Evolutionary conservation across 1,140 invertebrate genomes (phyloP).

Genomic region (Coptotermes formosanus): DNA sequence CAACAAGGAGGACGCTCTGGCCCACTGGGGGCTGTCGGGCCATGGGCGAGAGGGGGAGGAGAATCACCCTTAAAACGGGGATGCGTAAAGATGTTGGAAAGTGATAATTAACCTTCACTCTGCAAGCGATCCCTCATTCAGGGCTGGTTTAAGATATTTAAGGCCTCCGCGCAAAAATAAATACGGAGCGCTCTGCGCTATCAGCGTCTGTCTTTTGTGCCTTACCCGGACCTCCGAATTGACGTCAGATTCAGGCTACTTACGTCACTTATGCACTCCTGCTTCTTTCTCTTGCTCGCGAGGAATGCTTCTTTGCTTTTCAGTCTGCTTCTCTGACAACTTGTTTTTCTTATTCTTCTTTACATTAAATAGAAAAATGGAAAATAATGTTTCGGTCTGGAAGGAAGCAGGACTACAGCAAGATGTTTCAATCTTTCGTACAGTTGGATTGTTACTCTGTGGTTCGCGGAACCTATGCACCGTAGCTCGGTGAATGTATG

Average conservation of each 20-base stretch:
- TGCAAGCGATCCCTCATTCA: no score
- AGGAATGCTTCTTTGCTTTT: background rate
- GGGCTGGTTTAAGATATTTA: no score
- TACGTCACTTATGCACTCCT: background rate
- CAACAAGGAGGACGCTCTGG: no score
- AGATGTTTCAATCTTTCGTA: background rate
- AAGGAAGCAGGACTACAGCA: background rate
- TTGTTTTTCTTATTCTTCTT: background rate
- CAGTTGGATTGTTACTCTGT: background rate
- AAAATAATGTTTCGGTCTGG: conserved; percentile 8
- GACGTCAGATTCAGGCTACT: background rate
- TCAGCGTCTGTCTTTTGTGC: no score
- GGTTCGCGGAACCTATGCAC: background rate
- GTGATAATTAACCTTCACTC: no score
- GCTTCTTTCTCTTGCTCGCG: background rate
- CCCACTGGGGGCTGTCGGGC: no score
- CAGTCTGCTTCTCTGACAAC: background rate
- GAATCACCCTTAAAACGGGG: no score
- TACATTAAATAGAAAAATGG: conserved; percentile 14
- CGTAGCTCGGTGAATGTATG: background rate
- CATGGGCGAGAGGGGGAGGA: no score
- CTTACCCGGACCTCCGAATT: background rate
- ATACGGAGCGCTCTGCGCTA: no score
- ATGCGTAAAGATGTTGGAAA: no score
- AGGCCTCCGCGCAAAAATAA: no score